Evolutionary conservation across 2,888 invertebrate species (phyloP).

Genomic region (Tetranychus truncatus): DNA sequence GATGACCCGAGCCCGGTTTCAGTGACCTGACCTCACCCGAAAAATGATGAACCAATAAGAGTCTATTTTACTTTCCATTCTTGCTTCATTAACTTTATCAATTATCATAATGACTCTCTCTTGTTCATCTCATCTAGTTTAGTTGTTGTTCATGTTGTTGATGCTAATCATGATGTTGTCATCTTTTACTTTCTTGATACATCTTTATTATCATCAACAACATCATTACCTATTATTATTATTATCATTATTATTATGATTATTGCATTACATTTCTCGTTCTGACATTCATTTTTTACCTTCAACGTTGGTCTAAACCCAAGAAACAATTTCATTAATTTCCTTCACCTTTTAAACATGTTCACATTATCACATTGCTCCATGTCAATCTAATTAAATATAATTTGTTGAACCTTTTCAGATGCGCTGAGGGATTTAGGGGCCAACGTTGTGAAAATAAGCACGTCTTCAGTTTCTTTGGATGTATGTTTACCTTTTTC

Average conservation of each 20-base stretch:
- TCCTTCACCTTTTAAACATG: not conserved
- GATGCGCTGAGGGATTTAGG: conserved; percentile 60
- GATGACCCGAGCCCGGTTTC: not conserved
- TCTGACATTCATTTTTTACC: not conserved
- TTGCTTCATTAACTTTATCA: not conserved
- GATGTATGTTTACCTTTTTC: not conserved
- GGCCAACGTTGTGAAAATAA: conserved; percentile 61
- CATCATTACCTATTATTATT: not conserved
- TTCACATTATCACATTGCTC: not conserved
- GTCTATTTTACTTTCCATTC: not conserved
- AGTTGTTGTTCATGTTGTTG: not conserved
- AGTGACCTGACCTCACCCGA: not conserved
- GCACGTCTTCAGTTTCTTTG: conserved; percentile 39
- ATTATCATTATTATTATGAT: not conserved
- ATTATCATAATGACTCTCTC: not conserved
- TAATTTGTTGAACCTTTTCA: conserved; percentile 34
- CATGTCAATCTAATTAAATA: not conserved
- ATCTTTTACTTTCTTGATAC: not conserved
- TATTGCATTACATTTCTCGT: not conserved
- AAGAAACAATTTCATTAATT: not conserved
- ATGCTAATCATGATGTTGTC: not conserved
- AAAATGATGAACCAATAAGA: not conserved
- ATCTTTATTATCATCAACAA: not conserved
- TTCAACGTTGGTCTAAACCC: not conserved
- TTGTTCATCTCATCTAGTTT: not conserved